Base-by-base conservation (phyloP, 2,113 vertebrate genomes). In the Barbus barbus region DNA sequence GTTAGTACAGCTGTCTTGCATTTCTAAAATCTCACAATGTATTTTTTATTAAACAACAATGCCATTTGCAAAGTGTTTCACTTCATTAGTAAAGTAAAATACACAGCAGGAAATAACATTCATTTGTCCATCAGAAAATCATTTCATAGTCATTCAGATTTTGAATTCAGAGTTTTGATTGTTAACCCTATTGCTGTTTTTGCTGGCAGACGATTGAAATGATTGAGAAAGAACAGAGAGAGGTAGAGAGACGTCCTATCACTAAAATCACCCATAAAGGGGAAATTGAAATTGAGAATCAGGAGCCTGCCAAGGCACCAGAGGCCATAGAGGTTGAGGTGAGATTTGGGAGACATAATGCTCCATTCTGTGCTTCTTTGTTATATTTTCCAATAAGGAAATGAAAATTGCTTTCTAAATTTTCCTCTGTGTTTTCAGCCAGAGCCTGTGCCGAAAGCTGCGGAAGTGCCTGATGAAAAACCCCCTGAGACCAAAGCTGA, bases 221-320 rank as follows among this genome's bases (percentile, higher is more conserved):
- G 98, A 99, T 99, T 26, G 98, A 99, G 91, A 99, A 98, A 88
- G 97, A 99, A 72, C 97, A 99, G 92, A 94, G 98, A 81, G 98
- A 99, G 91, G 98, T 84, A 9, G 97, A 99, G 93, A 96, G 97
- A 84, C 93, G 98, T 28, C 98, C 98, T 8, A 99, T 99, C 87
- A 99, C 97, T 46, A 99, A 99, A 94, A 98, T 99, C 91, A 99
- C 97, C 83, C 98, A 99, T 90, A 99, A 99, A 94, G 98, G 98
- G 78, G 98, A 99, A 93, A 99, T 99, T 88, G 98, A 99, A 94
- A 99, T 99, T 85, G 98, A 99, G 92, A 98, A 95, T 89, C 96
- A 98, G 89, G 94, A 98, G 81, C 96, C 96, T 63, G 94, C 94
- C 76, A 98, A 99, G 88, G 96, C 96, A 74, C 93, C 97, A 11